These are phyloP conservation scores for Abrostola tripartita DNA, from an alignment of 2,888 invertebrate genomes.

Conservation along the genomic window DNA sequence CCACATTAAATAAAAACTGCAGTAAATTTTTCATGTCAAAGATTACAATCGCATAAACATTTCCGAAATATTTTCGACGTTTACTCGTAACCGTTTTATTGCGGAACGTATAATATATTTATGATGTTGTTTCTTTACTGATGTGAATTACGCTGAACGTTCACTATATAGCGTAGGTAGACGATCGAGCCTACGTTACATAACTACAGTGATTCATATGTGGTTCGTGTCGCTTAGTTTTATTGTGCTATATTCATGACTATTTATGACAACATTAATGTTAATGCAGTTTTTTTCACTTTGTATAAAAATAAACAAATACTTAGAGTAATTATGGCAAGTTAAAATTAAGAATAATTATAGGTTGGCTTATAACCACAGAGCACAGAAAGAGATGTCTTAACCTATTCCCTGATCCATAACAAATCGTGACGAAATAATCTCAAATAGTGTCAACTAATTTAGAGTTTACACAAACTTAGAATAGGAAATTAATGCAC, in stretches of 20 bases:
- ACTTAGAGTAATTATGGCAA: neutral
- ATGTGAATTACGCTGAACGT: conserved; percentile 17
- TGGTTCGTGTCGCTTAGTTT: conserved; percentile 44
- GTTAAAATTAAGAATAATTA: too few species aligned
- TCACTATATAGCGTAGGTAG: conserved; percentile 37
- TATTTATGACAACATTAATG: conserved; percentile 39
- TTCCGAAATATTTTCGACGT: conserved; percentile 38
- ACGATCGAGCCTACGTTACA: conserved; percentile 56
- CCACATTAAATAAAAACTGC: conserved; percentile 34
- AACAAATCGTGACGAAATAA: too few species aligned
- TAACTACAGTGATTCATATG: conserved; percentile 57
- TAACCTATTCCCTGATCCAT: too few species aligned
- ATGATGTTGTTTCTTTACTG: conserved; percentile 28
- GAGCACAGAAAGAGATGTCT: too few species aligned
- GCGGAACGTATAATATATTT: conserved; percentile 28
- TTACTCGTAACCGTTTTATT: conserved; percentile 44
- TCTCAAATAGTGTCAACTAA: too few species aligned
- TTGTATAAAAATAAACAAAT: conserved; percentile 33
- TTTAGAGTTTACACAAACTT: too few species aligned
- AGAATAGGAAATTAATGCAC: conserved; percentile 24
- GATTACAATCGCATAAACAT: conserved; percentile 45
- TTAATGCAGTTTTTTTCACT: conserved; percentile 25
- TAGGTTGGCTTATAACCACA: too few species aligned
- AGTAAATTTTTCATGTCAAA: conserved; percentile 44
- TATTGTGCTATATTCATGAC: conserved; percentile 28